phyloP scores from a whole-genome alignment of 2,113 vertebrate genomes.

The Zeus faber region DNA sequence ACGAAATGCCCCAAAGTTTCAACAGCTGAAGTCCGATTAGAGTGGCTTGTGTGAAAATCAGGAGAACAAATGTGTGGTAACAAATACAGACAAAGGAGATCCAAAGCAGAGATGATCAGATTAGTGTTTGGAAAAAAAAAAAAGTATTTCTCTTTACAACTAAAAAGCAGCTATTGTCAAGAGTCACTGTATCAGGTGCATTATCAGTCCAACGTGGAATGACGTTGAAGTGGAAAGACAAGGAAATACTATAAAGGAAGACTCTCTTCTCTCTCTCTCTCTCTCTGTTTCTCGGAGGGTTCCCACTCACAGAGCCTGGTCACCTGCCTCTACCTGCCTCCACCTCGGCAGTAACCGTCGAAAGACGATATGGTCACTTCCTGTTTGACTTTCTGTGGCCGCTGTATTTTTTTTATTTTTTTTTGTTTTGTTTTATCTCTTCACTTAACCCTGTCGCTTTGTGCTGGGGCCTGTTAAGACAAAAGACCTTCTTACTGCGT shows the following conservation, averaged over 20 bases:
- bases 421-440: slow-evolving; percentile 57
- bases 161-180: slow-evolving; percentile 6
- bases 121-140: not conserved
- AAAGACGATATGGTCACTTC: slow-evolving; percentile 68
- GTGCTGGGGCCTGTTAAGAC: slow-evolving; percentile 53
- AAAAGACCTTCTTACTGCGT: slow-evolving; percentile 50
- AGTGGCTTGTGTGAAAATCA: not conserved
- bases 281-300: not conserved
- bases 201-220: slow-evolving; percentile 15
- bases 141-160: slow-evolving; percentile 5
- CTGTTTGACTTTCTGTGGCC: slow-evolving; percentile 61
- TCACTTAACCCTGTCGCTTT: slow-evolving; percentile 59
- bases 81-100: not conserved
- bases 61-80: not conserved
- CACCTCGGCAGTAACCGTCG: slow-evolving; percentile 17
- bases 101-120: slow-evolving; percentile 14
- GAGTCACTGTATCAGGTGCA: slow-evolving; percentile 9
- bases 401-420: no score
- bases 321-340: slow-evolving; percentile 20
- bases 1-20: not conserved
- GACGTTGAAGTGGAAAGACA: slow-evolving; percentile 2
- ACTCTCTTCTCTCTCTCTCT: slow-evolving; percentile 4
- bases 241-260: not conserved
- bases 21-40: not conserved
- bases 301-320: slow-evolving; percentile 22